phyloP scores from a whole-genome alignment of 2,113 vertebrate species.

The Grammomys surdaster region DNA sequence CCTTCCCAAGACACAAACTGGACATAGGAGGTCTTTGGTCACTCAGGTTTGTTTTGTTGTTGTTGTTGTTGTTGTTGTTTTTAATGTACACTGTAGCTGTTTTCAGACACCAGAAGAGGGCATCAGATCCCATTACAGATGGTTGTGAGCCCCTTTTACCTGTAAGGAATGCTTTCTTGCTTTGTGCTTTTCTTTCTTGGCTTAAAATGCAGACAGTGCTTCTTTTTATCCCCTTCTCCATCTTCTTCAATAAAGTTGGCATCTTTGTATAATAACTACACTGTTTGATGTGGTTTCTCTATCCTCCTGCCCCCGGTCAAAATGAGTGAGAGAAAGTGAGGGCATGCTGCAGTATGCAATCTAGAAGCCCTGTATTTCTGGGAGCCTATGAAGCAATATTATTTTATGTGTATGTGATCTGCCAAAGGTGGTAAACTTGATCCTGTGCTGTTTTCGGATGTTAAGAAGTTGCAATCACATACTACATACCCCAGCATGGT shows the following conservation, averaged over 20 bases:
- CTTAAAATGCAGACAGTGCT: too few species aligned
- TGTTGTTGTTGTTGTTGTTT: too few species aligned
- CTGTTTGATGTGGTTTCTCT: conserved; percentile 33
- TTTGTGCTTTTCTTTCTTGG: background rate
- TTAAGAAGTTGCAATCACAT: background rate
- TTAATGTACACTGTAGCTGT: too few species aligned
- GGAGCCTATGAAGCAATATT: background rate
- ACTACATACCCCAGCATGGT: background rate
- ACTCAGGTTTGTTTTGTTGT: background rate
- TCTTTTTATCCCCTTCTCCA: too few species aligned
- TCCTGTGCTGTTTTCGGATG: background rate
- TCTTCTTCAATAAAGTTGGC: background rate
- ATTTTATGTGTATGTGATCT: background rate
- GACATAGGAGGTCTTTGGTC: background rate
- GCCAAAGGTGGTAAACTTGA: background rate
- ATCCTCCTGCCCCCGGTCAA: background rate
- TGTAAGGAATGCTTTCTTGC: background rate
- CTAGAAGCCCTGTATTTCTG: background rate
- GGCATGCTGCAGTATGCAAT: background rate
- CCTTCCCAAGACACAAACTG: background rate
- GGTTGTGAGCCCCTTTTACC: background rate
- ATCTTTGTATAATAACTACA: background rate
- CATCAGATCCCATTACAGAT: too few species aligned
- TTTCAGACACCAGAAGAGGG: too few species aligned
- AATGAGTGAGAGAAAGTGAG: background rate